Percentiles rank a stretch among this genome's conserved stretches.
Evolutionary conservation across 1,140 invertebrate species (phyloP).

Genomic region (Cheumatopsyche charites): DNA sequence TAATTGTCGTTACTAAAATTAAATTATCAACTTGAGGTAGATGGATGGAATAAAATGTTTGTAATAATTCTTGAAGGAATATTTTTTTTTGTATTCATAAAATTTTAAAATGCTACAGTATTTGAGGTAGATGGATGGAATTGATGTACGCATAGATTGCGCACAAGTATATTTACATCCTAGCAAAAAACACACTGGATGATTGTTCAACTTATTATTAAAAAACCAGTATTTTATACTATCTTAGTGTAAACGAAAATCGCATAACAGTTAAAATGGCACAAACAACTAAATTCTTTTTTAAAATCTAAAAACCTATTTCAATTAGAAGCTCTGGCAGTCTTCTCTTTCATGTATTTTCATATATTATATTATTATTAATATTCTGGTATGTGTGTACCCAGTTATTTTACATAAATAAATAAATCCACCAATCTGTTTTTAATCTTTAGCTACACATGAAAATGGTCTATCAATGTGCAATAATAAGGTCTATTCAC

Average conservation of each 20-base stretch:
- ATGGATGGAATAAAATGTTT: conserved; percentile 66
- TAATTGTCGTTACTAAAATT: conserved; percentile 45
- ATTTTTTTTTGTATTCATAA: conserved; percentile 49
- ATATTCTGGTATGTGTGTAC: conserved; percentile 19
- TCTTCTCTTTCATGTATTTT: conserved; percentile 39
- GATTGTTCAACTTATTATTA: conserved; percentile 23
- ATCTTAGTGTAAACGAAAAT: conserved; percentile 35
- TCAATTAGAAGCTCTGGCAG: conserved; percentile 47
- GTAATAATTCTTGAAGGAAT: conserved; percentile 59
- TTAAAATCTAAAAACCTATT: conserved; percentile 42
- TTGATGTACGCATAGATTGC: conserved; percentile 54
- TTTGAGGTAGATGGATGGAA: conserved; percentile 65
- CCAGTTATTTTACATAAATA: conserved; percentile 23
- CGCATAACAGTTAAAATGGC: conserved; percentile 44
- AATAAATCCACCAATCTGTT: conserved; percentile 6
- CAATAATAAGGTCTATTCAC: conserved; percentile 42
- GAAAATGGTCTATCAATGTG: neutral
- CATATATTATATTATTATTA: too few relatives aligned
- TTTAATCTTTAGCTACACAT: conserved; percentile 9
- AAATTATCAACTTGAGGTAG: conserved; percentile 65
- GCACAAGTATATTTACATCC: conserved; percentile 38
- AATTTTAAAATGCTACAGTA: conserved; percentile 51
- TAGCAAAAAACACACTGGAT: conserved; percentile 16
- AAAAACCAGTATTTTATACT: conserved; percentile 28
- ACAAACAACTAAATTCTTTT: conserved; percentile 43